Base-by-base conservation (phyloP, 1,140 invertebrate species). In the Oncopodura yosiiana region DNA sequence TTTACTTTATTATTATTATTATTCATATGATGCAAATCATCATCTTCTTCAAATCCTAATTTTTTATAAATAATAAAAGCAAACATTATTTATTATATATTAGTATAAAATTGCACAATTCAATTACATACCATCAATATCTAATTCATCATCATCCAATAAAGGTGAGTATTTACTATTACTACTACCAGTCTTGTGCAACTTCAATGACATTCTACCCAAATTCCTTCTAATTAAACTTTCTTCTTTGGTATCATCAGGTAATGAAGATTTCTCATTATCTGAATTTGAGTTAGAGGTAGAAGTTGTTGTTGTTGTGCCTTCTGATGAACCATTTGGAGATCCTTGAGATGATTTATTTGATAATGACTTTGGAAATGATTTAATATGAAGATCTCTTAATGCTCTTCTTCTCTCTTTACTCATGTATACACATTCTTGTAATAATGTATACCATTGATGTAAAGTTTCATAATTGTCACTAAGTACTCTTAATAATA, bases 371-470 rank as follows among this genome's bases (percentile, higher is more conserved):
- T 34, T 34, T n/a, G 30, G 14, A 34, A 34, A 29, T 32, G 11
- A n/a, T n/a, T n/a, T n/a, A n/a, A n/a, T n/a, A 30, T 75, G 74
- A 18, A 71, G 68, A n/a, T 70, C 70, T 60, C 76, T 71, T 46
- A 78, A 60, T n/a, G 76, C 73, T 62, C 69, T 70, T 51, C 76
- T 65, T 27, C 77, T 69, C 65, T 79, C 76, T 66, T 79, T 78
- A 52, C 77, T 77, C 53, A 73, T 75, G 58, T 77, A 65, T 42
- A 75, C 75, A 65, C 77, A 78, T 66, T 80, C 77, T 71, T 70
- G 49, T 29, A 78, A 65, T 45, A 78, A 65, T 66, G 78, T 78
- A 65, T 76, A 79, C 78, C 76, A 81, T 63, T 78, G 54, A 19
- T 60, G 52, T 48, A 53, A 52, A 41, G 39, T 50, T 63, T 49